These are phyloP conservation scores for Nephila pilipes DNA, from an alignment of 1,140 invertebrate species.

Conservation along the genomic window DNA sequence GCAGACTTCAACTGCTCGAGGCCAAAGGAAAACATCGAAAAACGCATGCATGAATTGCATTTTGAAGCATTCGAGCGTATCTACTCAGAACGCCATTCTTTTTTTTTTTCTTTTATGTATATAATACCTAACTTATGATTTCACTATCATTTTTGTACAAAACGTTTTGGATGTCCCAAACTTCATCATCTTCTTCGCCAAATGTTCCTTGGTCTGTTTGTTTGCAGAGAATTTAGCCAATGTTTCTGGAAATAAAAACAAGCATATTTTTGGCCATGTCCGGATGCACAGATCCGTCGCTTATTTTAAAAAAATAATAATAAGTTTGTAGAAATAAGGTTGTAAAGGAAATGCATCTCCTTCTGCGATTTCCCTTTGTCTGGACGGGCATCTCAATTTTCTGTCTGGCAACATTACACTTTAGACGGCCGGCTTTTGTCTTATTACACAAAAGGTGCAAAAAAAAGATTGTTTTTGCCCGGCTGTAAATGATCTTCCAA, in stretches of 20 bases:
- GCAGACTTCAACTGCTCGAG: background rate
- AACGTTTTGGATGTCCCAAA: background rate
- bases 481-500: background rate
- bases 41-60: constrained; percentile 3
- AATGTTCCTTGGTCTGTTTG: too few relatives aligned
- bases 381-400: background rate
- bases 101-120: background rate
- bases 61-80: background rate
- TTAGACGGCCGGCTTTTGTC: background rate
- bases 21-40: background rate
- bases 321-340: background rate
- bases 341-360: background rate
- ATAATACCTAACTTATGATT: background rate
- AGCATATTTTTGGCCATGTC: background rate
- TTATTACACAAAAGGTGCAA: constrained; percentile 10
- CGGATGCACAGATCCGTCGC: background rate
- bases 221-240: too few relatives aligned
- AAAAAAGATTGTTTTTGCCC: background rate
- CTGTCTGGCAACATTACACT: background rate
- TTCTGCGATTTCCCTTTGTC: background rate
- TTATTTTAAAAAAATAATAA: background rate
- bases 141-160: background rate
- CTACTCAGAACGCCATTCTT: background rate
- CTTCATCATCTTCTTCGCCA: too few relatives aligned
- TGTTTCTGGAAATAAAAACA: background rate